Base-by-base conservation (phyloP, 2,113 vertebrate genomes). In the Larimichthys crocea region DNA sequence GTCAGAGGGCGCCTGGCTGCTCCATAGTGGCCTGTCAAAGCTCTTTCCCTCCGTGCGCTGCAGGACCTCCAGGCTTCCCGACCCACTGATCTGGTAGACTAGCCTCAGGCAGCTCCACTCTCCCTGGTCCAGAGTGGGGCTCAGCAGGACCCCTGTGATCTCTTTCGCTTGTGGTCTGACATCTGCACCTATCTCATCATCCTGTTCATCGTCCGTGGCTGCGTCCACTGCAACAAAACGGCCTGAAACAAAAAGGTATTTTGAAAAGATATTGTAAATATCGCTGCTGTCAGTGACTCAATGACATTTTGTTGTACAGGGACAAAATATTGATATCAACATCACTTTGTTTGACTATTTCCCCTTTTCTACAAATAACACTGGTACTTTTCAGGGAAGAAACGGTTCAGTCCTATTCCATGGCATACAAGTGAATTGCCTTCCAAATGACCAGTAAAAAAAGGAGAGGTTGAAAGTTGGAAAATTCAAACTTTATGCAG, bases 81-180 rank as follows among this genome's bases (percentile, higher is more conserved):
- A 84, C 10, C 94, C 84, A 0, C 69, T 70, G 91, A 99, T 96
- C 93, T 98, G 98, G 87, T 99, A 98, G 63, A 98, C 96, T 26
- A 99, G 81, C 53, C 97, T 95, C 77, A 99, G 87, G 48, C 98
- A 99, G 93, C 95, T 98, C 97, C 98, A 98, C 42, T 97, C 97
- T n/a, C 94, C 95, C 0, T 93, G 90, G 44, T 96, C 95, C 50
- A 99, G 85, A 29, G 94, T 90, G 16, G 97, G 96, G 84, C 98
- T 98, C 40, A 95, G 81, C 64, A 99, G 94, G 64, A 97, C 71
- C 1, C 96, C 98, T 31, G 31, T 74, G 29, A 17, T 40, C 3
- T 67, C 82, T n/a, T 5, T 70, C 64, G 35, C 35, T 40, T 75
- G 52, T 0, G 74, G 60, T 15, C 46, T n/a, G 0, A 49, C 35